Evolutionary conservation across 2,113 vertebrate genomes (phyloP).

Genomic region (Naja naja): DNA sequence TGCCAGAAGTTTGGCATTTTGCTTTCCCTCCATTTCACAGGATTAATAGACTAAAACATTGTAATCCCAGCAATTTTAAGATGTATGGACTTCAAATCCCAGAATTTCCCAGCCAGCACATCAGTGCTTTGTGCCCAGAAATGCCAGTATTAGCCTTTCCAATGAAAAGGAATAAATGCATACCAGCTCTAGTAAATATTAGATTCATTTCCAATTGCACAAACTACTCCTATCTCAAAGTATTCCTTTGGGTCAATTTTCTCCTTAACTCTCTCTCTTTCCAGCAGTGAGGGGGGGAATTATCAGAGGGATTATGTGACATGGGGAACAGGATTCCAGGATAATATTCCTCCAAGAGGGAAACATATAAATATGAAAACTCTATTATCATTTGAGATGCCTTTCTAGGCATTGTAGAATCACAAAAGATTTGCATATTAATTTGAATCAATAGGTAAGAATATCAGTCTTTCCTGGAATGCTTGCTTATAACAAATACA

Average conservation of each 20-base stretch:
- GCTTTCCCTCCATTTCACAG: background rate
- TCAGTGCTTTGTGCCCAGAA: background rate
- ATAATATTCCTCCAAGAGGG: background rate
- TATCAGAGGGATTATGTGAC: background rate
- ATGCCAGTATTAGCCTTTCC: background rate
- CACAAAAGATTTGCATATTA: background rate
- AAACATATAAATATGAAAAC: background rate
- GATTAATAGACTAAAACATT: background rate
- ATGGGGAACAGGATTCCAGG: background rate
- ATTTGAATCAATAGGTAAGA: background rate
- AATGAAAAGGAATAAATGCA: background rate
- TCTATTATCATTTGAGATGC: background rate
- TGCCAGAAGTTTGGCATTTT: background rate
- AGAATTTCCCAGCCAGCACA: background rate
- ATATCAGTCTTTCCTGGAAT: background rate
- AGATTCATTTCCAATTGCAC: background rate
- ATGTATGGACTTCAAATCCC: background rate
- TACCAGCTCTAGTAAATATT: background rate
- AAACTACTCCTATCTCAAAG: background rate
- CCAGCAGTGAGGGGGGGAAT: accelerated
- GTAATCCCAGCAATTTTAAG: background rate
- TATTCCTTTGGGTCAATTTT: background rate
- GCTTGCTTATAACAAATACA: background rate
- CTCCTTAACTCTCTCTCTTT: background rate
- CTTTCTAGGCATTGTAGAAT: background rate